Percentiles rank a stretch among this genome's conserved stretches.
These are phyloP conservation scores for Spinus olivaceus DNA, from an alignment of 2,797 vertebrate species.

Conservation along the genomic window DNA sequence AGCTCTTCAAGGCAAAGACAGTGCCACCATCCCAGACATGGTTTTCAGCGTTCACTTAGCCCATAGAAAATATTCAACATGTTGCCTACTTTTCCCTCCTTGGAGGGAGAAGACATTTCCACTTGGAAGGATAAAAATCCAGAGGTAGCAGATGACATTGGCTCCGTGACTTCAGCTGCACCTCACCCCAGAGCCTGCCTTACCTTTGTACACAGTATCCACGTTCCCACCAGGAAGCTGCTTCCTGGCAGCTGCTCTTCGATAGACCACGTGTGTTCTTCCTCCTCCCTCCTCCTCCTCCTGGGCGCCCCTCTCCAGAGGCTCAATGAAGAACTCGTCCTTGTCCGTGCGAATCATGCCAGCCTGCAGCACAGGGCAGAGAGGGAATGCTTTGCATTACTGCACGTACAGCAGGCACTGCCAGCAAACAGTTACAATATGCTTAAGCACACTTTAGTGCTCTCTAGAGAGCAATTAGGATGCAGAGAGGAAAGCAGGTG, in stretches of 20 bases:
- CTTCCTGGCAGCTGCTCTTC: conserved; percentile 83
- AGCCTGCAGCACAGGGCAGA: conserved; percentile 81
- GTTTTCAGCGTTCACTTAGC: background rate
- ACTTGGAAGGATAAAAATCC: background rate
- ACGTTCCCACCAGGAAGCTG: conserved; percentile 42
- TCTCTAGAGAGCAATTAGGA: conserved; percentile 63
- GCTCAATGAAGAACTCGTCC: conserved; percentile 98
- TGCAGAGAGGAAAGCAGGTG: conserved; percentile 35
- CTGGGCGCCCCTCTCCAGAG: conserved; percentile 82
- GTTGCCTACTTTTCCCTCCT: background rate
- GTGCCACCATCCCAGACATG: background rate
- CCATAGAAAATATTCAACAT: background rate
- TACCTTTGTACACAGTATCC: conserved; percentile 85
- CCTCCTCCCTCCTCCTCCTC: conserved; percentile 82
- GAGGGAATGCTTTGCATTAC: conserved; percentile 48
- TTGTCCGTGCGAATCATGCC: conserved; percentile 94
- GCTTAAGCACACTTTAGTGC: conserved; percentile 66
- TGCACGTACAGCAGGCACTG: background rate
- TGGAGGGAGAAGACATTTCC: background rate
- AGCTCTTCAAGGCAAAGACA: background rate
- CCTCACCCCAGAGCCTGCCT: conserved; percentile 45
- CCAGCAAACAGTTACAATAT: conserved; percentile 63
- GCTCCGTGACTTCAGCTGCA: background rate
- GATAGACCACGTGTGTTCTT: conserved; percentile 92
- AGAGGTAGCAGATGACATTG: background rate